Evolutionary conservation across 2,113 vertebrate species (phyloP).

Genomic region (Nansenia antarctica): DNA sequence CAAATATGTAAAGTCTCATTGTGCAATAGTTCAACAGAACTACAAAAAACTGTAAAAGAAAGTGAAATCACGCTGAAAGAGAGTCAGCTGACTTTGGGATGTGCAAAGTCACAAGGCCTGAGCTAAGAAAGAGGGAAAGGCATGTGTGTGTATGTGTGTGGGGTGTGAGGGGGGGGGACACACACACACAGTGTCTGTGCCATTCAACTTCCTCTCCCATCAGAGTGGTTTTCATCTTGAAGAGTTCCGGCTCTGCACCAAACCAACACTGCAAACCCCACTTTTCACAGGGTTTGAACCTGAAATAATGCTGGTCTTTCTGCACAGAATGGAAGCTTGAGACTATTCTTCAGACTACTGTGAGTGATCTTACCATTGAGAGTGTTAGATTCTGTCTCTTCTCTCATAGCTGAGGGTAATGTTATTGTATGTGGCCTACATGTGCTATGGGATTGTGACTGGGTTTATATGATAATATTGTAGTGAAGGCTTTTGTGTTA

Average conservation of each 20-base stretch:
- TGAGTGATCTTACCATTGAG: background rate
- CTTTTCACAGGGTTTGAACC: background rate
- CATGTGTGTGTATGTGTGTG: background rate
- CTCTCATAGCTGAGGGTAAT: too few species aligned
- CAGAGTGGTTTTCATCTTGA: background rate
- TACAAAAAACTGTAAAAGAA: too few species aligned
- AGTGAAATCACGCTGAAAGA: slow-evolving; percentile 34
- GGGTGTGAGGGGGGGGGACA: too few species aligned
- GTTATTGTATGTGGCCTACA: too few species aligned
- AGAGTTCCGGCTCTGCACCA: background rate
- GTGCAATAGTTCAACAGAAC: too few species aligned
- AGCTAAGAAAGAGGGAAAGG: background rate
- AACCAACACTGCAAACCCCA: too few species aligned
- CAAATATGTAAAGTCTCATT: too few species aligned
- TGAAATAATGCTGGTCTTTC: background rate
- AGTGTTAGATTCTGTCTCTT: too few species aligned
- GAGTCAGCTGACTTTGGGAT: slow-evolving; percentile 28
- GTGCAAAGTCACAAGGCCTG: slow-evolving; percentile 31
- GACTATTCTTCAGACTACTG: background rate
- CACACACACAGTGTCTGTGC: background rate
- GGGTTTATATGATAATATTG: background rate
- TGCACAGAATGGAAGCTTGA: background rate
- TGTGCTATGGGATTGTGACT: too few species aligned
- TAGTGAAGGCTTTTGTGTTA: background rate
- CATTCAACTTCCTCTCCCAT: background rate